Evolutionary conservation across 1,140 invertebrate species (phyloP), one percentile per base, ranked within the genome.

Genomic region (Pristionchus pacificus): DNA sequence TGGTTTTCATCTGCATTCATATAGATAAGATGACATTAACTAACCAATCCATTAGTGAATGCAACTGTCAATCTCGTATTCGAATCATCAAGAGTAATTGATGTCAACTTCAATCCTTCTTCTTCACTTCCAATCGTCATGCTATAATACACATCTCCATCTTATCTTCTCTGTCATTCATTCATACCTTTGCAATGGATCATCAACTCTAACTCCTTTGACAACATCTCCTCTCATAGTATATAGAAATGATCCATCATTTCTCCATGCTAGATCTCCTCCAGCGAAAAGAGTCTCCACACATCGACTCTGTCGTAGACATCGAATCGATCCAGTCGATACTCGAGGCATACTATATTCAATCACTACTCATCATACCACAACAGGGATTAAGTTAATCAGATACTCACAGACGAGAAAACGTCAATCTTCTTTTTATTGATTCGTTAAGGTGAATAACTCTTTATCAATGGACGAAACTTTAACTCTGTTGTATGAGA

Each of bases 281-380:
- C 77, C 77, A 25, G 77, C 77, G 72, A 67, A 78, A 59, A 78
- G 71, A 10, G 67, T 71, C 60, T 80, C 76, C 25, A 65, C n/a
- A 14, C 24, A 59, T 25, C 58, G 27, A n/a, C 60, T 29, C 33
- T 68, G 58, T 1, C 55, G 55, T 57, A 68, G 38, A 49, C 38
- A 49, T 49, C 38, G 6, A 19, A 49, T 49, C 38, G 38, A 49
- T 49, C 38, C 38, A 6, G 38, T 10, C 19, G 19, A 6, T 6
- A 49, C 19, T 10, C 38, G 38, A 19, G 38, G 38, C 38, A 49
- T 49, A 49, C n/a, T n/a, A n/a, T n/a, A n/a, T n/a, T n/a, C n/a
- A n/a, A n/a, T n/a, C n/a, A n/a, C n/a, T n/a, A n/a, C n/a, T n/a
- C n/a, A n/a, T n/a, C n/a, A n/a, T n/a, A n/a, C n/a, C n/a, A n/a